Base-by-base conservation (phyloP, 2,888 invertebrate genomes). In the Melipona bicolor region DNA sequence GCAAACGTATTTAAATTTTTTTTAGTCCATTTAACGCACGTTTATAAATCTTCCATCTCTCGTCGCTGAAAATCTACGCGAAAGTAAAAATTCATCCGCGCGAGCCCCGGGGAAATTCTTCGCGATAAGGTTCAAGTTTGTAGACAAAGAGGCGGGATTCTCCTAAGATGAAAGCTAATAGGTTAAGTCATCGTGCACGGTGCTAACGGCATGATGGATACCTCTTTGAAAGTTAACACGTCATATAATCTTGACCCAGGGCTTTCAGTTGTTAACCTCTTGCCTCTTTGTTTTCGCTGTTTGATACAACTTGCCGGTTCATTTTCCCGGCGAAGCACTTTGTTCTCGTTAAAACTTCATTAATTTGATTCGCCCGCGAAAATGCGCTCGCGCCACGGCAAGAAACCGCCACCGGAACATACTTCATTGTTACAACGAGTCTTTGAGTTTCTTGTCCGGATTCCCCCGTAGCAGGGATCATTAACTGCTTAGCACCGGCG, bases 271-370 rank as follows among this genome's bases (percentile, higher is more conserved):
- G 27, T 62, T 62, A 73, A 49, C 61, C 49, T 62, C n/a, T 43
- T 43, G 9, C n/a, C 4, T 36, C 72, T 50, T 50, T 61, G 61
- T 21, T 62, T 49, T 17, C 72, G 1, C 27, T 61, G 61, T 62
- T 62, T 61, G n/a, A 61, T 43, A 56, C 36, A 49, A 49, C 49
- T 21, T 17, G 72, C 17, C 72, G 61, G 72, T 21, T 49, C 27
- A 73, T 73, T 73, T 61, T 73, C 72, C 50, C 72, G n/a, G 72
- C 72, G 49, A 61, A 73, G 61, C 49, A 27, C 72, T 73, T 61
- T 32, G 72, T 73, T 27, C 72, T 73, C 61, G 61, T 73, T 73
- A 73, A 49, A 73, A 73, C 61, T 73, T 49, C 61, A 73, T 73
- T 73, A 73, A 73, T 62, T 73, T 49, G 72, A 73, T 73, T 62